A percentile compares a stretch with the other conserved stretches of the same genome.
Conservation (phyloP, 2,113 vertebrate genomes). For the Helogale parvula region DNA sequence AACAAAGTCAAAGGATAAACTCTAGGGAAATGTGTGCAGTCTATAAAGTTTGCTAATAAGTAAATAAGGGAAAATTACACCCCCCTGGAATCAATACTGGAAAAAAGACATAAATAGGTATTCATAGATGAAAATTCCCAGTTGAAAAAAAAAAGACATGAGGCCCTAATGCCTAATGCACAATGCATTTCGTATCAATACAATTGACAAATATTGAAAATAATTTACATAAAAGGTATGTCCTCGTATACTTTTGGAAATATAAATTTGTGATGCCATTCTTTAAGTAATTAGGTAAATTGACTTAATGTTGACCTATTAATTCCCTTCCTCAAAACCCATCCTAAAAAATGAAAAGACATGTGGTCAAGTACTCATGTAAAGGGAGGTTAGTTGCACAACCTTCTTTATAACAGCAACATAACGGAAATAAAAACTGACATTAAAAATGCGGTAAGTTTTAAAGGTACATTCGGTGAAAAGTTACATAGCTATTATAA, state of each 20-base stretch:
- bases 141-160: background rate
- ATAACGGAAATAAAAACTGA: background rate
- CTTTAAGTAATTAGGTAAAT: background rate
- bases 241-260: background rate
- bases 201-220: background rate
- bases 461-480: background rate
- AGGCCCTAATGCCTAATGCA: background rate
- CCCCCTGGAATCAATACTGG: background rate
- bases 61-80: background rate
- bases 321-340: background rate
- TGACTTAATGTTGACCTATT: background rate
- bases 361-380: background rate
- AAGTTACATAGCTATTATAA: background rate
- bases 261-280: background rate
- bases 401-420: background rate
- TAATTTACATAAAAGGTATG: background rate
- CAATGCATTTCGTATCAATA: background rate
- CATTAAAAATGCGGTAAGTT: background rate
- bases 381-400: background rate
- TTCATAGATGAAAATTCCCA: background rate
- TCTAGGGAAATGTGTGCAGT: background rate
- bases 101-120: background rate
- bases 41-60: background rate
- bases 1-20: background rate
- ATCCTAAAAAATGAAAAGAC: background rate